phyloP scores from a whole-genome alignment of 2,113 vertebrate genomes.

The Catharus fuscescens region DNA sequence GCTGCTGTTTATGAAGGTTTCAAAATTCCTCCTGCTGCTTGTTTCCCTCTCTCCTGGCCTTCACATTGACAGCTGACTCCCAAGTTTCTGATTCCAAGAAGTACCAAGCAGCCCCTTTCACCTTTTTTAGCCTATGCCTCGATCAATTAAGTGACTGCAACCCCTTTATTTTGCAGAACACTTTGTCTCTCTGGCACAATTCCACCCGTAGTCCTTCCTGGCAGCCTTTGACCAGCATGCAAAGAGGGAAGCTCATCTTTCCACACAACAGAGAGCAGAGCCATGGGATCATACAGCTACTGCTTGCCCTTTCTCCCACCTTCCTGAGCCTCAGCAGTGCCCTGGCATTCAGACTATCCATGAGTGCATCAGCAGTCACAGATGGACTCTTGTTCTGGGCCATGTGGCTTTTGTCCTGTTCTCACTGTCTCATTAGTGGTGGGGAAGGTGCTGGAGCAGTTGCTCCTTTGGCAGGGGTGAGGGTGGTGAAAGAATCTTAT shows the following conservation, averaged over 20 bases:
- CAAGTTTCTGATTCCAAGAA: neutral
- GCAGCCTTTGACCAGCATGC: neutral
- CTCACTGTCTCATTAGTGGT: neutral
- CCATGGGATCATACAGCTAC: neutral
- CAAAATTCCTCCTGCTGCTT: neutral
- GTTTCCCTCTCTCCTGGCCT: neutral
- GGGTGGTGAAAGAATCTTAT: neutral
- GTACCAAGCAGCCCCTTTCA: neutral
- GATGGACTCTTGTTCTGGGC: neutral
- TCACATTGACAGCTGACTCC: neutral
- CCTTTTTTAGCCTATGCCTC: neutral
- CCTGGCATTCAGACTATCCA: neutral
- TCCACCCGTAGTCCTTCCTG: fast-evolving
- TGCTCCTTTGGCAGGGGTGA: neutral
- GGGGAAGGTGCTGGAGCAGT: neutral
- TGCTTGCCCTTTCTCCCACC: neutral
- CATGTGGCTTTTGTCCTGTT: neutral
- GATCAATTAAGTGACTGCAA: neutral
- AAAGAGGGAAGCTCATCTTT: neutral
- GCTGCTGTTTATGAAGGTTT: neutral
- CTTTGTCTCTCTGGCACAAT: neutral
- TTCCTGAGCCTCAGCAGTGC: neutral
- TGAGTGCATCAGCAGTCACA: neutral
- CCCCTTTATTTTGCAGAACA: neutral
- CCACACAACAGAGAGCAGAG: neutral